Evolutionary conservation across 2,113 vertebrate species (phyloP), one percentile per base, ranked within the genome.

Genomic region (Pygoscelis antarcticus): DNA sequence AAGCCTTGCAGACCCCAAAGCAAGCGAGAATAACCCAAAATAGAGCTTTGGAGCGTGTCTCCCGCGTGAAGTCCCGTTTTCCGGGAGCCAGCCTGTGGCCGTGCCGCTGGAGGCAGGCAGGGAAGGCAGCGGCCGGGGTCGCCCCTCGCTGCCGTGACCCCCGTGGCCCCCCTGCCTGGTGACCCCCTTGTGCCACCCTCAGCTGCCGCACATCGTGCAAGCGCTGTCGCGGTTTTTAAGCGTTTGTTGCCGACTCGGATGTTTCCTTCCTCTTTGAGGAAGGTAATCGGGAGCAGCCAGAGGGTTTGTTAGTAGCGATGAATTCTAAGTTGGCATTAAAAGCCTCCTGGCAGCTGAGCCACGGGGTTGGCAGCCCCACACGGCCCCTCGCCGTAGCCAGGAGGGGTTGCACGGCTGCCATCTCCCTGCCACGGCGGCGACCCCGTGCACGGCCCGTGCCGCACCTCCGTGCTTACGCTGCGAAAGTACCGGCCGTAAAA

Each of bases 1-100:
- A 3, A 26, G 52, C 72, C 7, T 0, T 1, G 44, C 72, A 6
- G 70, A 40, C 8, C 60, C 38, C 75, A 1, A 13, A 22, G 25
- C 44, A 0, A 5, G 49, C 0, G 18, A 18, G 13, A 15, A 7
- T 1, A 6, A 23, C 52, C 42, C 20, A 1, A 9, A 16, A 2
- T 0, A 2, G 18, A 4, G 17, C 70, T 6, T 12, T 1, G 58
- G 75, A 20, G 51, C 5, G 3, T 1, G 0, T 6, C 3, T 61
- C 6, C 78, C 46, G 0, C 0, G 8, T 3, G 5, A 18, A 4
- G 5, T 2, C 22, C 36, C 10, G 2, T 7, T 36, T 8, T 2
- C 12, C 9, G 1, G 60, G 18, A 21, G 40, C 38, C 13, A 18
- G 34, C 30, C 20, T 25, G 65, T 1, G 7, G 66, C 65, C 1